Evolutionary conservation across 1,140 invertebrate genomes (phyloP).

Genomic region (Scaptomyza montana): DNA sequence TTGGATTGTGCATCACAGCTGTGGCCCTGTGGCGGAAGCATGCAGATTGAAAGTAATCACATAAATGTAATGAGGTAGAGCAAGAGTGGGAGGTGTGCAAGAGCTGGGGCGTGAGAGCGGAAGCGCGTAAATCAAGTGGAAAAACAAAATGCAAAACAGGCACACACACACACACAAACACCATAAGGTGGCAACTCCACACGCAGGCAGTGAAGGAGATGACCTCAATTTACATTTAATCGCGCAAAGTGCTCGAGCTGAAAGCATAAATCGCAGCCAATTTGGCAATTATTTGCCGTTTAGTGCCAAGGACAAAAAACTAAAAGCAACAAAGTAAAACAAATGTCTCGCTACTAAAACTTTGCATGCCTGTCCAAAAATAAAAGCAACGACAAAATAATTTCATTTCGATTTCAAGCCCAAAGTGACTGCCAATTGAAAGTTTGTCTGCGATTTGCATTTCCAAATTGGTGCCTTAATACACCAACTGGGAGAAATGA

Average conservation of each 20-base stretch:
- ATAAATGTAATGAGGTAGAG: conserved; percentile 44
- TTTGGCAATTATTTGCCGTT: conserved; percentile 62
- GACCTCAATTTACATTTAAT: conserved; percentile 66
- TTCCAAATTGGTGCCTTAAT: conserved; percentile 53
- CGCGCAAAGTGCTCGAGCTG: conserved; percentile 27
- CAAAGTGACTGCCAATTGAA: conserved; percentile 68
- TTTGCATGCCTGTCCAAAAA: conserved; percentile 37
- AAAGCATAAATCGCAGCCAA: conserved; percentile 59
- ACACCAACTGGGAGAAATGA: conserved; percentile 54
- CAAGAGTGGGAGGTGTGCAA: not conserved
- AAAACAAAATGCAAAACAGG: conserved; percentile 19
- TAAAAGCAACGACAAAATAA: conserved; percentile 61
- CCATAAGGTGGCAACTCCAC: not conserved
- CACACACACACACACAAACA: conserved; percentile 4
- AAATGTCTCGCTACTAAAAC: not conserved
- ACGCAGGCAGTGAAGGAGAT: conserved; percentile 25
- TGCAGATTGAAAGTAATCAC: conserved; percentile 64
- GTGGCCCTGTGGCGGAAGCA: conserved; percentile 53
- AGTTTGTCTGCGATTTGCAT: conserved; percentile 77
- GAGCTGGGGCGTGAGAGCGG: conserved; percentile 43
- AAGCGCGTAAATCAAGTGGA: conserved; percentile 78
- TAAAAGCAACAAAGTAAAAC: conserved; percentile 2
- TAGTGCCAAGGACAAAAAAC: conserved; percentile 20
- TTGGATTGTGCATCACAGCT: conserved; percentile 42
- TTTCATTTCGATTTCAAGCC: conserved; percentile 56